Percentiles rank a stretch among this genome's conserved stretches.
These are phyloP conservation scores for Battus philenor DNA, from an alignment of 1,140 invertebrate species.

Conservation along the genomic window DNA sequence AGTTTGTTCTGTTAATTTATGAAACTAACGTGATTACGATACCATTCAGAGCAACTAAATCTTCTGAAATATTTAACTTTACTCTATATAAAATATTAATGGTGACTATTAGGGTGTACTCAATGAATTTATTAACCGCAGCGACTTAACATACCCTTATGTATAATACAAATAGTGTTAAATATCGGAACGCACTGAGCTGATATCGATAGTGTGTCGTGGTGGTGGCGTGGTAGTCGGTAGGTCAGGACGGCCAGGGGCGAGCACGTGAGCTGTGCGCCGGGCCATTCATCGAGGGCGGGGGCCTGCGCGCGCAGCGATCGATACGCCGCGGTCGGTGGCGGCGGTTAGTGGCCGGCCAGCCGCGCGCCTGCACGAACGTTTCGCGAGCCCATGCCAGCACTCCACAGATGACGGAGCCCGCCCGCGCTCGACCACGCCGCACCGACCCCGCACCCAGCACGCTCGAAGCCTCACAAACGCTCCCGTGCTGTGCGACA, in stretches of 20 bases:
- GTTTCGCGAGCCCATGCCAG: conserved; percentile 55
- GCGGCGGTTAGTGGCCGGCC: conserved; percentile 55
- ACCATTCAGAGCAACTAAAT: no score
- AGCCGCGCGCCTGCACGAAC: conserved; percentile 54
- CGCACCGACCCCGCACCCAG: conserved; percentile 36
- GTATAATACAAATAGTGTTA: background rate
- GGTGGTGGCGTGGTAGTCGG: conserved; percentile 14
- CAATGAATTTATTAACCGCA: no score
- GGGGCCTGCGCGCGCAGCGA: conserved; percentile 62
- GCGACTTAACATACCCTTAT: background rate
- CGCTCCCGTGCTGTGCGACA: conserved; percentile 38
- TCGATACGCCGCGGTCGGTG: conserved; percentile 45
- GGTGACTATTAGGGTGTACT: no score
- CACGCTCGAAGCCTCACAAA: conserved; percentile 30
- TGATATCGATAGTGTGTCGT: conserved; percentile 7
- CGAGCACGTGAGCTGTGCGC: conserved; percentile 50
- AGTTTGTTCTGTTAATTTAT: no score
- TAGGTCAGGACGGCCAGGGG: conserved; percentile 16
- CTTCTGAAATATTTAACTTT: no score
- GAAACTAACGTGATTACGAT: no score
- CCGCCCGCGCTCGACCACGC: conserved; percentile 41
- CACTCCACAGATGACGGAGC: conserved; percentile 66
- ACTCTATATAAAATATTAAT: no score
- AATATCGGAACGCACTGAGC: conserved; percentile 1
- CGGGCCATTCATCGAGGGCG: conserved; percentile 64